Evolutionary conservation across 2,113 vertebrate genomes (phyloP), one percentile per base, ranked within the genome.

Genomic region (Bujurquina vittata): DNA sequence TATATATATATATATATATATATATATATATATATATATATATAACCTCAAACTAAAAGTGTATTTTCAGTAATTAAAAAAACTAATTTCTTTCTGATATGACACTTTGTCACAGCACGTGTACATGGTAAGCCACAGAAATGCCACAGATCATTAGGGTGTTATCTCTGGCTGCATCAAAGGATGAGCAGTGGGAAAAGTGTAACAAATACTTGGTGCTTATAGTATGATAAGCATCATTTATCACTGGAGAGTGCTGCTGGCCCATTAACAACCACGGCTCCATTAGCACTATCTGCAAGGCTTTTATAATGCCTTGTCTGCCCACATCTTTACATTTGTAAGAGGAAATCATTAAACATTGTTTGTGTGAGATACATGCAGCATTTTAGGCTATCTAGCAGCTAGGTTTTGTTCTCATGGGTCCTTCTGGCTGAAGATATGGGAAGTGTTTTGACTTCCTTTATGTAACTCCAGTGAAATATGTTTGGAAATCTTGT

Each of bases 271-370:
- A 95, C 95, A 95, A 89, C 87, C 94, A 92, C 82, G 62, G 91
- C 89, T 92, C 93, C 95, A 95, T 95, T 94, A 95, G 94, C 91
- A 84, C 93, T 95, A 95, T 95, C 95, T 94, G 89, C 86, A 31
- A 79, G 76, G 91, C 93, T 92, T 89, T 91, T 92, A 93, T 92
- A 93, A 95, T 87, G 91, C 93, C 89, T 93, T 91, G 87, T 93
- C 92, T 89, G 89, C 82, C 89, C 89, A 60, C 92, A 94, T 93
- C 91, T 91, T 89, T 90, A 92, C 89, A 87, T 94, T 93, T 88
- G 82, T 88, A 90, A 87, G 92, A 94, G 94, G 94, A 94, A 95
- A 95, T 95, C 94, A 93, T 95, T 94, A 94, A 93, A 89, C 92
- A 87, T 90, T 91, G 83, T 92, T 93, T 92, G 92, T 93, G 90